Base-by-base conservation (phyloP, 2,113 vertebrate species). In the Psophia crepitans region DNA sequence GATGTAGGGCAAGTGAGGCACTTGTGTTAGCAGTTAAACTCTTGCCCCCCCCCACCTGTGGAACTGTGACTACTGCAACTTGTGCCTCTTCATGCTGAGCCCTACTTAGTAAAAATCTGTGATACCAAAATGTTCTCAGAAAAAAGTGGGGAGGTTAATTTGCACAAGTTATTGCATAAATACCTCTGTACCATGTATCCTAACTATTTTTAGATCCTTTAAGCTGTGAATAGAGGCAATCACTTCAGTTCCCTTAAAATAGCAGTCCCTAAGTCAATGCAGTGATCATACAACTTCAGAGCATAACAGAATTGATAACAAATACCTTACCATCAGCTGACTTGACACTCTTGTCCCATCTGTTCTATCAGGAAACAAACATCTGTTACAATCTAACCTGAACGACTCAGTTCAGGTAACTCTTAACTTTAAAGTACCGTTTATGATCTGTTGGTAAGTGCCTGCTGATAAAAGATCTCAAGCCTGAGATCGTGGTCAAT, bases 361-460 rank as follows among this genome's bases (percentile, higher is more conserved):
- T 88, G 30, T 77, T 96, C 56, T 83, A 44, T 92, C 11, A 48
- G 80, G 56, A 70, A 78, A 46, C 39, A 89, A 74, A 51, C 20
- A 64, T 71, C 26, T 87, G 23, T 84, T 93, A 46, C 6, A 81
- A 57, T 68, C 33, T 71, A 90, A 79, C 16, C 65, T 77, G 71
- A 68, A 56, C 74, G 68, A 44, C 19, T 92, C 46, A 19, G 41
- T 90, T 88, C 26, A 74, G 85, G 48, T 93, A 69, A 43, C 27
- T 64, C 30, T 43, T 82, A 27, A 28, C 21, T 68, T 78, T 84
- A 35, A 75, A 79, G 53, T 60, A 60, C n/a, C 11, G 17, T 75
- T 84, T 81, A 28, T 87, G n/a, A 65, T 71, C 65, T 93, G 54
- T 88, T 57, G 83, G 44, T 89, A 83, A 93, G 48, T 87, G 65